Conservation (phyloP, 92 coral and sea anemone genomes). For the Metridium senile region DNA sequence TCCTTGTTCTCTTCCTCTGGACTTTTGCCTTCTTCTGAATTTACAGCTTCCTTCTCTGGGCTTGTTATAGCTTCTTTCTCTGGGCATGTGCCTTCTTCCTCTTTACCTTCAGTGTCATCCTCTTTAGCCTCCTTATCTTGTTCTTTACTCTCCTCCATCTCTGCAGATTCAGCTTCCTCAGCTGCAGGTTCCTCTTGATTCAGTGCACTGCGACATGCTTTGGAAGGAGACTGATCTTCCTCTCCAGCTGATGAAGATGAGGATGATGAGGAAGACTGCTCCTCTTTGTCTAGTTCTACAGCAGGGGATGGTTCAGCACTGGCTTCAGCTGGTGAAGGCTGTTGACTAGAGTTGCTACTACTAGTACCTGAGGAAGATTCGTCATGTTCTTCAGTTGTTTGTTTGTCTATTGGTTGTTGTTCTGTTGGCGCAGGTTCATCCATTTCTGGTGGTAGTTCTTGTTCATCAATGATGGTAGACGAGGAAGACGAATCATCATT, state of each 20-base stretch:
- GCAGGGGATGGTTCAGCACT: conserved; percentile 36
- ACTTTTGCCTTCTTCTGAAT: not conserved
- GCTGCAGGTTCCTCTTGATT: conserved; percentile 15
- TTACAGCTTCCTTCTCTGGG: not conserved
- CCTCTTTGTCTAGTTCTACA: conserved; percentile 17
- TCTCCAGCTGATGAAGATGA: conserved; percentile 16
- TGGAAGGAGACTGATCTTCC: conserved; percentile 10
- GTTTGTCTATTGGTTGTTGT: not conserved
- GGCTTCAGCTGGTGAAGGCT: conserved; percentile 14
- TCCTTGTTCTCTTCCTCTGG: not conserved
- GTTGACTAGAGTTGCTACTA: conserved; percentile 18
- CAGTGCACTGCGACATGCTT: conserved; percentile 16
- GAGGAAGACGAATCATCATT: conserved; percentile 24
- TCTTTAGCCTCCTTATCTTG: not conserved
- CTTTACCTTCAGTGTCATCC: no score
- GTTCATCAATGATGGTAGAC: conserved; percentile 30
- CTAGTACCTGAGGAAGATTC: not conserved
- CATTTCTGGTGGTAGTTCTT: not conserved
- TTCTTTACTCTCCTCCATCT: no score
- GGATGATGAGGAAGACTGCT: conserved; percentile 12
- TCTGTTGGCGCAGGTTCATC: conserved; percentile 1
- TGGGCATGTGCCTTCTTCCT: conserved; percentile 8
- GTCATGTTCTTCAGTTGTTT: conserved; percentile 10
- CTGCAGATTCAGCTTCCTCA: not conserved
- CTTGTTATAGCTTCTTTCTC: not conserved